phyloP scores from a whole-genome alignment of 2,113 vertebrate species.

The Jaculus jaculus region DNA sequence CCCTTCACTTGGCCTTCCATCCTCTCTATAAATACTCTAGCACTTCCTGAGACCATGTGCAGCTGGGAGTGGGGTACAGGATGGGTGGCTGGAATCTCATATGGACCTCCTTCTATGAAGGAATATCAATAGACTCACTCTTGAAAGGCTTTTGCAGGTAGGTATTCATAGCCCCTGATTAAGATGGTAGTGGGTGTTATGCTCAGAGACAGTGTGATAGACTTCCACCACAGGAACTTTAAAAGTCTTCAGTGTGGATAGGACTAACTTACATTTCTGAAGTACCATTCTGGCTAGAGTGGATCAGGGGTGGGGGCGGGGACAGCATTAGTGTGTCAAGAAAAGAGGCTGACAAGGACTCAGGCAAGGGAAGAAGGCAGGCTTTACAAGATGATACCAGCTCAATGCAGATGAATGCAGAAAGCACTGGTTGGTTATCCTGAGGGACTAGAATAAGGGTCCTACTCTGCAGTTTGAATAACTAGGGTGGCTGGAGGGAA shows the following conservation, averaged over 20 bases:
- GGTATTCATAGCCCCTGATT: background rate
- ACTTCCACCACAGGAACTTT: background rate
- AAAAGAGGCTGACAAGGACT: background rate
- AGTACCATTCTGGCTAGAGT: background rate
- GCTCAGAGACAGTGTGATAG: background rate
- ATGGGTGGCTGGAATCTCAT: background rate
- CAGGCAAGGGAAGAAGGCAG: background rate
- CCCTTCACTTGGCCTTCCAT: background rate
- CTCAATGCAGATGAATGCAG: background rate
- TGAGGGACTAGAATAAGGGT: background rate
- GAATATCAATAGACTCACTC: background rate
- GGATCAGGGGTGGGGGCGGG: background rate
- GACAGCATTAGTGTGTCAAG: background rate
- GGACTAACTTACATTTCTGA: background rate
- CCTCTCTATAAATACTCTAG: no score
- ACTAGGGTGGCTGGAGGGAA: background rate
- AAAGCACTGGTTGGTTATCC: background rate
- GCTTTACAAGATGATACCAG: rapidly evolving
- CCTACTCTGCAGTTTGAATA: background rate
- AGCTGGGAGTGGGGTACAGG: background rate
- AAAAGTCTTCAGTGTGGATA: background rate
- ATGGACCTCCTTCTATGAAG: background rate
- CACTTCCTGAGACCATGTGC: no score
- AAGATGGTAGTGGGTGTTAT: background rate
- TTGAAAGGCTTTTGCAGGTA: background rate